Conservation (phyloP, 2,113 vertebrate species). For the Hypomesus transpacificus region DNA sequence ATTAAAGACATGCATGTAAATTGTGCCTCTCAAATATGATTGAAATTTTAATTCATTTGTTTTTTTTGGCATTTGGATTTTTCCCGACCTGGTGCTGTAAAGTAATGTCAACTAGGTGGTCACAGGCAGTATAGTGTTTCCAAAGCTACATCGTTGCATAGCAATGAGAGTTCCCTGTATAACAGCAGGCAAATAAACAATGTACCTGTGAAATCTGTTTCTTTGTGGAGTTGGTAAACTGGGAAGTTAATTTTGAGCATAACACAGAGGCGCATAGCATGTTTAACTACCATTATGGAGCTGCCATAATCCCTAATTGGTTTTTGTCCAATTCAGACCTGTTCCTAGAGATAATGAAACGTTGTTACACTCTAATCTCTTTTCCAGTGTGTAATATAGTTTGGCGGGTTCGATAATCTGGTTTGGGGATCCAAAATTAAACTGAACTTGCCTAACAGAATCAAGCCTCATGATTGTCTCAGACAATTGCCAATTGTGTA, state of each 20-base stretch:
- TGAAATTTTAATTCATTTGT: neutral
- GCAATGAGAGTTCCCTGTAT: too few relatives aligned
- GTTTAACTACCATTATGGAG: neutral
- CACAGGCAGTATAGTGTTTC: neutral
- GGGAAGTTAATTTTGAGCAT: neutral
- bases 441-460: neutral
- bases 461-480: neutral
- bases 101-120: too few relatives aligned
- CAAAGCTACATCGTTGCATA: neutral
- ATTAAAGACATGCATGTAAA: neutral
- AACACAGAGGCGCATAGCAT: neutral
- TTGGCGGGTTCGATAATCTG: neutral
- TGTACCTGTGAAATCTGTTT: too few relatives aligned
- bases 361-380: neutral
- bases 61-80: neutral
- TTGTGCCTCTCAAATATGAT: neutral
- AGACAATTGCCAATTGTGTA: neutral
- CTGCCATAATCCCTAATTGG: neutral
- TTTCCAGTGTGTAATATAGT: neutral
- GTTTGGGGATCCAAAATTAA: neutral
- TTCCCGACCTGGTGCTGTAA: neutral
- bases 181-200: too few relatives aligned
- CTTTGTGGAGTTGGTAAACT: neutral
- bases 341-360: neutral
- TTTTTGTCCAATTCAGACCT: neutral